Conservation (phyloP, 2,888 invertebrate species). For the Gnatocerus cornutus region DNA sequence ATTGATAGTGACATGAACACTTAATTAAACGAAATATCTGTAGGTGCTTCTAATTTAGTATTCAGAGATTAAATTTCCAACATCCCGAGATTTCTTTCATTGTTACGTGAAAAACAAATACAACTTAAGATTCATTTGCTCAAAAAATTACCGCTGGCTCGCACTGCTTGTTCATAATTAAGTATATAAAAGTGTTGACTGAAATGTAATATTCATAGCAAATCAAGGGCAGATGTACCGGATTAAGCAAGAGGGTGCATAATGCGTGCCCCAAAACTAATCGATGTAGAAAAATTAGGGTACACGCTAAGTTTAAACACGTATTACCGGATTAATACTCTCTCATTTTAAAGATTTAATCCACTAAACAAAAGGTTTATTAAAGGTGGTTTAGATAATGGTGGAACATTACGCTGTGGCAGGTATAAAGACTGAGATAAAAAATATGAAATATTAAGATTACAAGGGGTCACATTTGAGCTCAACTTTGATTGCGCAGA, state of each 20-base stretch:
- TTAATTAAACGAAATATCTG: constrained; percentile 61
- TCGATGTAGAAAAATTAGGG: constrained; percentile 53
- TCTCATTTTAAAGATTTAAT: constrained; percentile 6
- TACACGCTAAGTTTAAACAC: constrained; percentile 46
- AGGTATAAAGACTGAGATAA: constrained; percentile 33
- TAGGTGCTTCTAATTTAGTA: too few relatives aligned
- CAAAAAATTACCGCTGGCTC: too few relatives aligned
- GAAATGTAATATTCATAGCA: constrained; percentile 43
- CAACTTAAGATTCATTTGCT: too few relatives aligned
- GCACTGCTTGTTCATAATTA: neutral
- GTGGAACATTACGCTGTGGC: constrained; percentile 5
- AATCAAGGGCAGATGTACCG: constrained; percentile 59
- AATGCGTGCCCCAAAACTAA: constrained; percentile 61
- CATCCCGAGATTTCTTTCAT: too few relatives aligned
- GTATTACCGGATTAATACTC: constrained; percentile 9
- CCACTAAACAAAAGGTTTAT: constrained; percentile 20
- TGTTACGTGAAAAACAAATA: too few relatives aligned
- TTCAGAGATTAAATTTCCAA: too few relatives aligned
- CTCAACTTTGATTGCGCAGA: constrained; percentile 64
- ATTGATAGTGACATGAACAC: constrained; percentile 68
- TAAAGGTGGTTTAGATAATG: constrained; percentile 33
- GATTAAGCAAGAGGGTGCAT: constrained; percentile 58
- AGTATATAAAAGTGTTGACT: constrained; percentile 1
- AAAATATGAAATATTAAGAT: constrained; percentile 65
- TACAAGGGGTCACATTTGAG: constrained; percentile 62